Percentiles rank a stretch among this genome's conserved stretches.
Conservation (phyloP, 2,888 invertebrate species). For the Drosophila cognata region DNA sequence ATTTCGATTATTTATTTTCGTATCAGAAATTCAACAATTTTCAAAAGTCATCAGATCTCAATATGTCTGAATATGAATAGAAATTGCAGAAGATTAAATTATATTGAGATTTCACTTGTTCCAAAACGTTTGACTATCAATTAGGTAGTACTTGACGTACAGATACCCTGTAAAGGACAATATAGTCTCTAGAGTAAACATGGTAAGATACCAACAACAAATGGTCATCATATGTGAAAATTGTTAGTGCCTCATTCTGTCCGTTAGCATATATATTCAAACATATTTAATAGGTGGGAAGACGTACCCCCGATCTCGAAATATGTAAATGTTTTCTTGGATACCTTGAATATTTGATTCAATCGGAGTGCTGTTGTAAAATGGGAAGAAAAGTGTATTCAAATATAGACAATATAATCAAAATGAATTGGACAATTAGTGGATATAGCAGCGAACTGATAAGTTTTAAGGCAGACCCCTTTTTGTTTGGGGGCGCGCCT, state of each 20-base stretch:
- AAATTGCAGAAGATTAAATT: background rate
- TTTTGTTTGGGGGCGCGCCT: constrained; percentile 8
- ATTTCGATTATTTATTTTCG: background rate
- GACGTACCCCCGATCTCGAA: background rate
- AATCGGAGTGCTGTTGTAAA: background rate
- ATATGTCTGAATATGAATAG: background rate
- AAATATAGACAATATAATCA: background rate
- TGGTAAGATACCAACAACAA: background rate
- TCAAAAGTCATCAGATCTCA: background rate
- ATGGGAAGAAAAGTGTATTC: background rate
- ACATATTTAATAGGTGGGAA: background rate
- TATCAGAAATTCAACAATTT: constrained; percentile 4
- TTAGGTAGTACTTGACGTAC: background rate
- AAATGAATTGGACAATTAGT: background rate
- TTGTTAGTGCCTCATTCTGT: background rate
- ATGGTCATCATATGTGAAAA: background rate
- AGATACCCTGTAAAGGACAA: background rate
- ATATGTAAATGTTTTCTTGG: background rate
- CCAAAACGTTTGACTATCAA: background rate
- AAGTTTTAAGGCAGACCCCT: background rate
- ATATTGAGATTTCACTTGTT: constrained; percentile 4
- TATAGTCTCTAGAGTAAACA: too few relatives aligned
- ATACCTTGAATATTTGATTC: background rate
- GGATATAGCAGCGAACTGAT: background rate
- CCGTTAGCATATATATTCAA: background rate